These are phyloP conservation scores for Recurvirostra avosetta DNA, from an alignment of 2,113 vertebrate species.

Conservation along the genomic window DNA sequence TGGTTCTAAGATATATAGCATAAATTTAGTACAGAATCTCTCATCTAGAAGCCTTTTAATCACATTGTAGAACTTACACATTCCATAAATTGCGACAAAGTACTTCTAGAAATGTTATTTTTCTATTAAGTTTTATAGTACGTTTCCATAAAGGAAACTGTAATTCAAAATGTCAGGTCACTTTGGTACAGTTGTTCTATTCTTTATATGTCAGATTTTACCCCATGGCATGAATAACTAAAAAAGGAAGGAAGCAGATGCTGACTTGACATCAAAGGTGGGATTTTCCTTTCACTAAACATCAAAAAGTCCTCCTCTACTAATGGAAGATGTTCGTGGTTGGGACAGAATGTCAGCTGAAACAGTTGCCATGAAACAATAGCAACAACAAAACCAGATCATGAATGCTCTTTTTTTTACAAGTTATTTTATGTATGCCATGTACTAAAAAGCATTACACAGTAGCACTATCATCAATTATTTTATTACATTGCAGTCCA, in stretches of 20 bases:
- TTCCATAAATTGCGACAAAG: background rate
- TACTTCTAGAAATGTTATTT: background rate
- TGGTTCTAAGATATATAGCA: background rate
- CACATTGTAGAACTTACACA: background rate
- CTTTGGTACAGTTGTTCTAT: background rate
- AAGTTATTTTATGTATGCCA: background rate
- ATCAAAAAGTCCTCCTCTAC: background rate
- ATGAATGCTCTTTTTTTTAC: background rate
- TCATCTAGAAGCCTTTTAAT: background rate
- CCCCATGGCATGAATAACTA: background rate
- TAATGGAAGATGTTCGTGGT: background rate
- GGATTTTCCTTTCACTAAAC: background rate
- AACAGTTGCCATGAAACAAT: background rate
- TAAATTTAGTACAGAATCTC: background rate
- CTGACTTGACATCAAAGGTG: background rate
- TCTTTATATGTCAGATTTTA: background rate
- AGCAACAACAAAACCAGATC: background rate
- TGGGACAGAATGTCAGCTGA: background rate
- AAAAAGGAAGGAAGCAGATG: conserved; percentile 14
- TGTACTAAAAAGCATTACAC: background rate
- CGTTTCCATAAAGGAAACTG: conserved; percentile 17
- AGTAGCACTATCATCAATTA: background rate
- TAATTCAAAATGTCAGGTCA: background rate
- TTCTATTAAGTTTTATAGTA: background rate
- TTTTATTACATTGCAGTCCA: background rate